Evolutionary conservation across 2,113 vertebrate species (phyloP).

Genomic region (Indicator maculatus): DNA sequence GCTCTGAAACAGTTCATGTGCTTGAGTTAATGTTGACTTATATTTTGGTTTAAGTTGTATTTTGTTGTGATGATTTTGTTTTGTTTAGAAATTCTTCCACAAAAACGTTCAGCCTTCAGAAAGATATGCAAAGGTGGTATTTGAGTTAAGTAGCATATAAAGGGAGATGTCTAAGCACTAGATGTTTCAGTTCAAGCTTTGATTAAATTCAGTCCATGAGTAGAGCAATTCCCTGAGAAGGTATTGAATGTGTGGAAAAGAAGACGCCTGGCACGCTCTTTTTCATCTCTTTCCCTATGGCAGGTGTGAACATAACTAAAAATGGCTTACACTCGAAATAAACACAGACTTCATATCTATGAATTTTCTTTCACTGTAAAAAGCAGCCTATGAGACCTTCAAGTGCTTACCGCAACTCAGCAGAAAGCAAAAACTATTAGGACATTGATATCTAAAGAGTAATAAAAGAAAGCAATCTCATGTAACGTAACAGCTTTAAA

Average conservation of each 20-base stretch:
- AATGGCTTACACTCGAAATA: not conserved
- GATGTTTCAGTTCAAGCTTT: not conserved
- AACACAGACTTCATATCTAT: not conserved
- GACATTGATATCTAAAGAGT: not conserved
- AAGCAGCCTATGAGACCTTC: not conserved
- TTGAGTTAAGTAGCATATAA: not conserved
- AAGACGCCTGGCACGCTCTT: not conserved
- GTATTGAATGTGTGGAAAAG: not conserved
- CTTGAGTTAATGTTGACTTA: not conserved
- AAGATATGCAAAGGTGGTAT: not conserved
- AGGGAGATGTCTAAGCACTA: not conserved
- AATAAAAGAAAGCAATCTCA: not conserved
- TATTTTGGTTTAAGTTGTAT: not conserved
- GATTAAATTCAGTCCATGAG: not conserved
- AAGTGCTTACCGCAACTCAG: not conserved
- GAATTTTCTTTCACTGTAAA: not conserved
- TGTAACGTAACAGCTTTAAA: not conserved
- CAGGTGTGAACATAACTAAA: not conserved
- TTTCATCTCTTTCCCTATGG: not conserved
- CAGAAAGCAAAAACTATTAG: not conserved
- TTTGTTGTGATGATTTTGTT: not conserved
- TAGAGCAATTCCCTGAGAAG: not conserved
- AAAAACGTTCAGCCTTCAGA: not conserved
- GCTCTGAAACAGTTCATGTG: not conserved
- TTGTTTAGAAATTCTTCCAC: not conserved